phyloP scores from a whole-genome alignment of 2,888 invertebrate genomes.

The Gryllus longicercus region DNA sequence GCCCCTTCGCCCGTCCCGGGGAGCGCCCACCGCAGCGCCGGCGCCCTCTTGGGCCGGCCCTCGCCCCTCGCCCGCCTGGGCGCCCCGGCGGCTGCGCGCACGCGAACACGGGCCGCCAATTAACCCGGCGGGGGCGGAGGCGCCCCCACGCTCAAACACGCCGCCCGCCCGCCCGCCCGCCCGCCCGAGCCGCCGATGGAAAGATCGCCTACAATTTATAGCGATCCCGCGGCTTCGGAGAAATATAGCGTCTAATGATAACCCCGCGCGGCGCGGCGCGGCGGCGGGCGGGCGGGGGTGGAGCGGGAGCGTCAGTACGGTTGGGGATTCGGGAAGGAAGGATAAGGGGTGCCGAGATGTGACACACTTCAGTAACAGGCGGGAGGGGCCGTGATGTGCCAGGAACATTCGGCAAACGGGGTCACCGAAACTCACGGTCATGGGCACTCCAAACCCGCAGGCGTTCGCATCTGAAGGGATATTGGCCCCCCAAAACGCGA shows the following conservation, averaged over 20 bases:
- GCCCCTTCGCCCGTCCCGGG: no score
- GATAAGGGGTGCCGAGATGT: no score
- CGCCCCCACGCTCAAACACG: neutral
- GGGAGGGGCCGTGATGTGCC: no score
- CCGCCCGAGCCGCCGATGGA: neutral
- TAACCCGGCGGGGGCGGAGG: neutral
- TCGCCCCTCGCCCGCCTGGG: neutral
- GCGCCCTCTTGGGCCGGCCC: no score
- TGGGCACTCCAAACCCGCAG: no score
- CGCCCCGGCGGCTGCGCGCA: neutral
- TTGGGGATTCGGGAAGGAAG: neutral
- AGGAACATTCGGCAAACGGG: no score
- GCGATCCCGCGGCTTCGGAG: neutral
- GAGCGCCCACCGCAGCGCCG: no score
- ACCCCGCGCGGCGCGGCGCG: neutral
- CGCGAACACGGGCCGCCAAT: slow-evolving; percentile 6
- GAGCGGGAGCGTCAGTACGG: neutral
- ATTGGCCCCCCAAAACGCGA: no score
- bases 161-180: neutral
- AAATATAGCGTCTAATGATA: neutral
- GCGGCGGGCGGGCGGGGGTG: neutral
- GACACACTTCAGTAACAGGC: no score
- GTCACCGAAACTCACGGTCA: no score
- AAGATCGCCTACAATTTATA: slow-evolving; percentile 17
- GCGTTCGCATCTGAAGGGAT: no score